Percentiles rank a stretch among this genome's conserved stretches.
Conservation (phyloP, 2,113 vertebrate species). For the Perca flavescens region DNA sequence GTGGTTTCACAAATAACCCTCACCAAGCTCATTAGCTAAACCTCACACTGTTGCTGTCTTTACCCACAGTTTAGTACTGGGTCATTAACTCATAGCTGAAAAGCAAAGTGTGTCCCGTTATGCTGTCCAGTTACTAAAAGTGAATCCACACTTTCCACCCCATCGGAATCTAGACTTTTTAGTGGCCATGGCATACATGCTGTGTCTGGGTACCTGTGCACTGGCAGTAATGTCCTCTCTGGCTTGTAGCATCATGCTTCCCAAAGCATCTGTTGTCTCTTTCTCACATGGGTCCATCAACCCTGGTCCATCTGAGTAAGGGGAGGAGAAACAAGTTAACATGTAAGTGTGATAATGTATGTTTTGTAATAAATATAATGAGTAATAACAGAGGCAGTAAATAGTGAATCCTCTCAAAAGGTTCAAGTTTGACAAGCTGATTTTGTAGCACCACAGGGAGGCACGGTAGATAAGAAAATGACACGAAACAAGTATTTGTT, state of each 20-base stretch:
- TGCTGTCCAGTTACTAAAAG: background rate
- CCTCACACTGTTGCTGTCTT: background rate
- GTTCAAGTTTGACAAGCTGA: background rate
- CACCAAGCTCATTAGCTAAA: background rate
- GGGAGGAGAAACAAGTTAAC: background rate
- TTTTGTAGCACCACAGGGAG: background rate
- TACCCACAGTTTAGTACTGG: no score
- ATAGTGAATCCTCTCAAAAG: background rate
- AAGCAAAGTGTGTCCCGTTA: background rate
- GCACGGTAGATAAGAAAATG: background rate
- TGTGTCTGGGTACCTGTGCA: constrained; percentile 76
- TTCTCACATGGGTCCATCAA: constrained; percentile 89
- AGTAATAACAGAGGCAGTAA: background rate
- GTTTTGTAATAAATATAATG: no score
- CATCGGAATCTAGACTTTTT: background rate
- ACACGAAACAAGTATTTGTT: background rate
- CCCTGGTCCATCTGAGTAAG: constrained; percentile 85
- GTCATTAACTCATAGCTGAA: background rate
- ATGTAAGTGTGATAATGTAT: background rate
- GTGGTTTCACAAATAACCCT: background rate
- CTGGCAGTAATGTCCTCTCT: constrained; percentile 86
- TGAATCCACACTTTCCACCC: background rate
- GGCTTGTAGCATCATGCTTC: constrained; percentile 80
- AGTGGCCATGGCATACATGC: background rate
- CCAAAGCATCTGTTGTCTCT: constrained; percentile 80